phyloP scores from a whole-genome alignment of 2,888 invertebrate species.

The Nomada lathburiana region DNA sequence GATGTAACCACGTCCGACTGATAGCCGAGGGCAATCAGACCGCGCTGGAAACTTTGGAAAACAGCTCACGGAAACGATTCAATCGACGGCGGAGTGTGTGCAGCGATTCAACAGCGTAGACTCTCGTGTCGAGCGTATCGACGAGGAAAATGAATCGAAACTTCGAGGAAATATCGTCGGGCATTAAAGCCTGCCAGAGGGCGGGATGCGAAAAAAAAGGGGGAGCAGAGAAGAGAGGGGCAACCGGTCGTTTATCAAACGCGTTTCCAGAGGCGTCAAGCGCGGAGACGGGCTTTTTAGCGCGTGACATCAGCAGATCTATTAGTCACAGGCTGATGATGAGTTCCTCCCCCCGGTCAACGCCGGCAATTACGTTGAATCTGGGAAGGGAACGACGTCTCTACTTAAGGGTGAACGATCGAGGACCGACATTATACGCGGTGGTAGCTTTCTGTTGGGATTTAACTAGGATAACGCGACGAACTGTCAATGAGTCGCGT shows the following conservation, averaged over 20 bases:
- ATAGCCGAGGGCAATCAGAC: slow-evolving; percentile 7
- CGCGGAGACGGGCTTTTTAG: slow-evolving; percentile 53
- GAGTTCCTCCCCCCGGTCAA: slow-evolving; percentile 22
- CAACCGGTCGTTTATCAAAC: slow-evolving; percentile 24
- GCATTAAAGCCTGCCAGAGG: neutral
- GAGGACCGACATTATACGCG: slow-evolving; percentile 33
- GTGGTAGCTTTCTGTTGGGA: slow-evolving; percentile 50
- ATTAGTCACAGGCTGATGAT: slow-evolving; percentile 63
- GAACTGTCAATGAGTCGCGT: neutral
- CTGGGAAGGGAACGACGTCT: slow-evolving; percentile 52
- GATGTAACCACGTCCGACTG: neutral
- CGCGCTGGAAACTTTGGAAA: neutral
- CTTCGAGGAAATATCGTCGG: neutral
- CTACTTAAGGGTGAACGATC: slow-evolving; percentile 47
- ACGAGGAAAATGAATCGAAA: slow-evolving; percentile 1
- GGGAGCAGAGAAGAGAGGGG: neutral
- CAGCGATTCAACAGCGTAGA: neutral
- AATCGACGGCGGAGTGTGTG: neutral
- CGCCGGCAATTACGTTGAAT: slow-evolving; percentile 58
- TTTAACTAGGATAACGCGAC: slow-evolving; percentile 61
- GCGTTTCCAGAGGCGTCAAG: slow-evolving; percentile 7
- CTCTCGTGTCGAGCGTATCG: neutral
- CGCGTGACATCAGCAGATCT: slow-evolving; percentile 71
- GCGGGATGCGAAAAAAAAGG: neutral
- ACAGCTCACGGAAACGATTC: neutral